Base-by-base conservation (phyloP, 2,113 vertebrate genomes). In the Etheostoma cragini region DNA sequence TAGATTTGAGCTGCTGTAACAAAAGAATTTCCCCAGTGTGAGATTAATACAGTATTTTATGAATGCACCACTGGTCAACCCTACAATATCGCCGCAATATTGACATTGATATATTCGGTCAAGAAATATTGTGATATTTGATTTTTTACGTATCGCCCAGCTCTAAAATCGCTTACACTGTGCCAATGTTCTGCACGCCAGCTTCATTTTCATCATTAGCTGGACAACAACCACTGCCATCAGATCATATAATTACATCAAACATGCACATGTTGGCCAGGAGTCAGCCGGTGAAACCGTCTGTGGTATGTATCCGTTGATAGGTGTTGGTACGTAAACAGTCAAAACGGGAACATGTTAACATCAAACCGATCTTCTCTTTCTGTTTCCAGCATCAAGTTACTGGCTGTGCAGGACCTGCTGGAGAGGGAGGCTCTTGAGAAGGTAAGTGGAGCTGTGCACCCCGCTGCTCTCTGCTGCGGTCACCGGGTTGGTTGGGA, bases 351-450 rank as follows among this genome's bases (percentile, higher is more conserved):
- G 3, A 26, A 50, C 17, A n/a, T 63, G 50, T 53, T 8, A 69
- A 33, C 38, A 33, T 74, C 8, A 82, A 82, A 21, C 10, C 19
- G 13, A 0, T 38, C 10, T 6, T 70, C 60, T 80, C 17, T 80
- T 17, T 92, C 72, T 92, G 58, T 57, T 80, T 80, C 3, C 94
- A 99, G 98, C 92, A 97, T 99, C 95, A 98, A 97, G 95, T 93
- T 99, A 80, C 93, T 99, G 89, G 98, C 98, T 16, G 97, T 99
- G 52, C 98, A 99, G 91, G 98, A 99, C 84, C 93, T 99, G 80
- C 81, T 95, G 7, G 97, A 99, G 84, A 95, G 89, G 89, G 98
- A 98, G 82, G 97, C 96, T 1, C 91, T 99, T 56, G 97, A 98
- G 83, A 99, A 99, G 98, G 98, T 99, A 97, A 50, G 74, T 61